Conservation (phyloP, 2,113 vertebrate species). For the Phodopus roborovskii region DNA sequence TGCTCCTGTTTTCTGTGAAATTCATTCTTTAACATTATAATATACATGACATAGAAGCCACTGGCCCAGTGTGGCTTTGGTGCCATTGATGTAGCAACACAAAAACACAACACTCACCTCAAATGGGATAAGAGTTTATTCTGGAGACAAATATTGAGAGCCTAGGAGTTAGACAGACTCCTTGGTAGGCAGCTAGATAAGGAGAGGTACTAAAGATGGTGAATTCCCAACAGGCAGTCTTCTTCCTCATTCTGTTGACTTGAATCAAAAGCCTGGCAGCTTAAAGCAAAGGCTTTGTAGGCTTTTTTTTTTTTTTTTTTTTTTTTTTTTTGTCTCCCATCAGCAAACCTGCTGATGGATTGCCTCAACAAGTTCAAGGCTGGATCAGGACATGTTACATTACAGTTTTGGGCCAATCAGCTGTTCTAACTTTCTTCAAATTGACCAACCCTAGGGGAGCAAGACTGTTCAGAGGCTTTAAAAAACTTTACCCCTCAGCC, state of each 20-base stretch:
- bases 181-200: background rate
- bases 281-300: background rate
- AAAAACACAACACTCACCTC: background rate
- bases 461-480: background rate
- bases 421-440: background rate
- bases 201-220: background rate
- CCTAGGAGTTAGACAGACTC: background rate
- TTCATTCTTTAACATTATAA: background rate
- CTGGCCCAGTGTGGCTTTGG: background rate
- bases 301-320: background rate
- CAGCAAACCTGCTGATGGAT: background rate
- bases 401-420: background rate
- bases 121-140: background rate
- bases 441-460: background rate
- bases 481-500: background rate
- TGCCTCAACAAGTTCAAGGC: background rate
- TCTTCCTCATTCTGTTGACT: background rate
- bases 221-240: background rate
- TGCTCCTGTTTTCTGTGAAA: background rate
- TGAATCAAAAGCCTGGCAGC: background rate
- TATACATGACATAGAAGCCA: background rate
- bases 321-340: background rate
- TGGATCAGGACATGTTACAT: background rate
- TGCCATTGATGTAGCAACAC: background rate
- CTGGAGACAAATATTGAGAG: background rate